phyloP scores from a whole-genome alignment of 1,140 invertebrate genomes.

The Danaus melanippus region DNA sequence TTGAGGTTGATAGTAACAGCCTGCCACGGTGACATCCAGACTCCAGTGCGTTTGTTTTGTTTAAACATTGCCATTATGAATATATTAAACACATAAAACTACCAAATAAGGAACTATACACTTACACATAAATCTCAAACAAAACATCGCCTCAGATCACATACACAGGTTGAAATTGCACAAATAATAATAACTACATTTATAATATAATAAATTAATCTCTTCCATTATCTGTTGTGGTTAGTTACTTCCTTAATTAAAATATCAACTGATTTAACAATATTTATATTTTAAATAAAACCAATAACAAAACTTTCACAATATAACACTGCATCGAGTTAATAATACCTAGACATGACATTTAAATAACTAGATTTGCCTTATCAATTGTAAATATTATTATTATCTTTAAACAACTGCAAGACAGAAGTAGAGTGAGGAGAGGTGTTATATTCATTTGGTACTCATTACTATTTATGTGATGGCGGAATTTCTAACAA shows the following conservation, averaged over 20 bases:
- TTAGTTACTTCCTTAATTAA: conserved; percentile 52
- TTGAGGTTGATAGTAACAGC: conserved; percentile 36
- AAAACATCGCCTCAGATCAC: conserved; percentile 65
- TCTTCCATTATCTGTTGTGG: conserved; percentile 50
- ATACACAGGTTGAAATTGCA: conserved; percentile 62
- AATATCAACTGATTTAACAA: conserved; percentile 67
- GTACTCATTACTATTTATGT: too few relatives aligned
- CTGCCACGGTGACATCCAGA: background rate
- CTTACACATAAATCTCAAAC: conserved; percentile 59
- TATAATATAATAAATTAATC: conserved; percentile 65
- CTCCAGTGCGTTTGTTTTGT: conserved; percentile 2
- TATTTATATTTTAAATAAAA: conserved; percentile 54
- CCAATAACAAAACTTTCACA: conserved; percentile 50
- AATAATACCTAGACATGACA: conserved; percentile 22
- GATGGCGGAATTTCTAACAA: conserved; percentile 12
- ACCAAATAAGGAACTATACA: conserved; percentile 68
- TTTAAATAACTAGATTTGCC: conserved; percentile 30
- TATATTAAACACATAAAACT: conserved; percentile 37
- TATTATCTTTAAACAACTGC: conserved; percentile 1
- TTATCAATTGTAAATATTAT: conserved; percentile 1
- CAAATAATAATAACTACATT: conserved; percentile 54
- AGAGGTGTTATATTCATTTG: too few relatives aligned
- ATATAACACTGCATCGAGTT: conserved; percentile 46
- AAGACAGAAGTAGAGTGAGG: too few relatives aligned
- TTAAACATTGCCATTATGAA: conserved; percentile 3